Evolutionary conservation across 2,797 vertebrate genomes (phyloP).

Genomic region (Lutjanus argentimaculatus): DNA sequence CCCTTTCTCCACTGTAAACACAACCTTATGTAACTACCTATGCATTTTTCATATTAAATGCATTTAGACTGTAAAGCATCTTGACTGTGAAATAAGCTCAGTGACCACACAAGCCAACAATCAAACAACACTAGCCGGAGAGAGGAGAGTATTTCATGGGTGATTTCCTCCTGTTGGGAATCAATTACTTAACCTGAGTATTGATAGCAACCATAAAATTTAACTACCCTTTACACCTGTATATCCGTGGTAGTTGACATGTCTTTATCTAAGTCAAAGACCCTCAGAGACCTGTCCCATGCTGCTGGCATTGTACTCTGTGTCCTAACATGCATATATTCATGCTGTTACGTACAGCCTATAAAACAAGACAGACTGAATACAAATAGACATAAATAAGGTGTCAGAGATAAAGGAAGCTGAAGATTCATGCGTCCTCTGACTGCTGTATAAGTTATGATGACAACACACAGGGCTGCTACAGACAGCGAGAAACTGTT

Average conservation of each 20-base stretch:
- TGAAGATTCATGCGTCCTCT: too few species aligned
- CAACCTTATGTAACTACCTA: conserved; percentile 20
- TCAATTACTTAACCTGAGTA: conserved; percentile 32
- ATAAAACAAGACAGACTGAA: neutral
- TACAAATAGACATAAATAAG: conserved; percentile 17
- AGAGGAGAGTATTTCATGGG: conserved; percentile 3
- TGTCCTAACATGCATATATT: neutral
- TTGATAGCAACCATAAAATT: conserved; percentile 41
- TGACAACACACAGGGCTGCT: neutral
- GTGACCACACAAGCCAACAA: conserved; percentile 2
- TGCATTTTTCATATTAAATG: conserved; percentile 43
- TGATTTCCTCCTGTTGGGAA: conserved; percentile 25
- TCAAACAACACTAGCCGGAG: neutral
- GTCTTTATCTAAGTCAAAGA: conserved; percentile 21
- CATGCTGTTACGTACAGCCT: neutral
- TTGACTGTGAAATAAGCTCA: conserved; percentile 4
- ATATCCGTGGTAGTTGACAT: neutral
- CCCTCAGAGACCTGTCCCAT: neutral
- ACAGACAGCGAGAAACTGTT: neutral
- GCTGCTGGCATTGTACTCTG: neutral
- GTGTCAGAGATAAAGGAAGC: too few species aligned
- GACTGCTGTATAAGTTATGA: neutral
- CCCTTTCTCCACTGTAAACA: conserved; percentile 19
- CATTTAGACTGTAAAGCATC: conserved; percentile 6
- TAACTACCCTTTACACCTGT: conserved; percentile 14